These are phyloP conservation scores for Drosophila mayaguana DNA, from an alignment of 2,888 invertebrate species.

Conservation along the genomic window DNA sequence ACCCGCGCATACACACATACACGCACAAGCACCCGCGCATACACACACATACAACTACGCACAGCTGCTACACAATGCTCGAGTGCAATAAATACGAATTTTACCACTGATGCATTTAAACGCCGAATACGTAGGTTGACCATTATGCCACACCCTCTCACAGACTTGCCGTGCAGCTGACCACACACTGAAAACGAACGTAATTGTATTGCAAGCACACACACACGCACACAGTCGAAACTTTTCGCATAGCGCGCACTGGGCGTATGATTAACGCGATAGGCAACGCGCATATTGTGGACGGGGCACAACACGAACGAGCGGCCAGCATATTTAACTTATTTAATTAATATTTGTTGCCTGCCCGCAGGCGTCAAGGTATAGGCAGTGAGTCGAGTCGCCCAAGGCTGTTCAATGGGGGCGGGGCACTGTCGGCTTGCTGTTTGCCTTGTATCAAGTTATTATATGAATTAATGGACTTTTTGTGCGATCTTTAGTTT, in stretches of 20 bases:
- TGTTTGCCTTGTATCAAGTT: constrained; percentile 57
- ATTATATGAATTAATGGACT: constrained; percentile 70
- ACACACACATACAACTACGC: neutral
- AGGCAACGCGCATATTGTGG: constrained; percentile 34
- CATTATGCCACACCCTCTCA: neutral
- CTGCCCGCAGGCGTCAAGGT: constrained; percentile 25
- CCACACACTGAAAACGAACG: constrained; percentile 16
- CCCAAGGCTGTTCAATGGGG: neutral
- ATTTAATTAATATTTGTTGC: constrained; percentile 60
- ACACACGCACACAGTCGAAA: constrained; percentile 17
- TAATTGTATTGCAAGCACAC: constrained; percentile 25
- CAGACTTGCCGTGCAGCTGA: constrained; percentile 8
- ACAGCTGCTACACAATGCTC: constrained; percentile 44
- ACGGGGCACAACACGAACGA: neutral
- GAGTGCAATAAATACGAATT: constrained; percentile 70
- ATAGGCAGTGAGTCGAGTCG: neutral
- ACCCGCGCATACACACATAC: neutral
- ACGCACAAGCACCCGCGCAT: neutral
- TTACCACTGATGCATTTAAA: constrained; percentile 54
- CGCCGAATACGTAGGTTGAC: constrained; percentile 18
- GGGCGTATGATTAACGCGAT: constrained; percentile 50
- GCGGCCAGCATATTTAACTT: constrained; percentile 56
- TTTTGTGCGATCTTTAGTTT: constrained; percentile 62
- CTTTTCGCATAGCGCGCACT: constrained; percentile 12
- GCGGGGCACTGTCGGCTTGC: neutral